A percentile compares a stretch with the other conserved stretches of the same genome.
Conservation (phyloP, 2,113 vertebrate genomes). For the Psammodynastes pulverulentus region DNA sequence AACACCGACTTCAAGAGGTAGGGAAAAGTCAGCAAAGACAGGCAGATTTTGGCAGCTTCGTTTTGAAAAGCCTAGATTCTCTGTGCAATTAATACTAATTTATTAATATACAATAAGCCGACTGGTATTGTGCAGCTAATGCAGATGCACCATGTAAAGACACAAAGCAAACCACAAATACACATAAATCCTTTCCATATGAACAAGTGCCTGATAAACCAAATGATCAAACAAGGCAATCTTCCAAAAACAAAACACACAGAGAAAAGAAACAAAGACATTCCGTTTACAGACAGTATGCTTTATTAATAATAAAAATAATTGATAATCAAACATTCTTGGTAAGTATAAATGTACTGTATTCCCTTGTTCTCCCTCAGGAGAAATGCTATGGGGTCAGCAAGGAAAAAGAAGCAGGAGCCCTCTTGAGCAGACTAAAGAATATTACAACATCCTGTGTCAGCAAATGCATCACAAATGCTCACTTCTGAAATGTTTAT, state of each 20-base stretch:
- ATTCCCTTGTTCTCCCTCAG: not conserved
- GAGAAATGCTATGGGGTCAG: not conserved
- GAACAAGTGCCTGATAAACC: not conserved
- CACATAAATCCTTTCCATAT: not conserved
- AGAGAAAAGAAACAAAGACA: not conserved
- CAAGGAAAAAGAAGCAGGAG: not conserved
- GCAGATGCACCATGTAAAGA: not conserved
- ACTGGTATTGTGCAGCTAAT: not conserved
- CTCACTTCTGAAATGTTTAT: not conserved
- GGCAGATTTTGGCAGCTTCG: not conserved
- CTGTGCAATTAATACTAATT: not conserved
- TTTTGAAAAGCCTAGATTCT: not conserved
- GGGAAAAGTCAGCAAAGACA: not conserved
- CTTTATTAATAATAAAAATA: not conserved
- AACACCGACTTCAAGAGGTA: conserved; percentile 30
- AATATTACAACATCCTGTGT: not conserved
- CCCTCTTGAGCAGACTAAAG: not conserved
- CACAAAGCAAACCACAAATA: not conserved
- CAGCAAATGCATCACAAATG: not conserved
- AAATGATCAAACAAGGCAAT: not conserved
- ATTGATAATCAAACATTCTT: not conserved
- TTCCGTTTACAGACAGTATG: not conserved
- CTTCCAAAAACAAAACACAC: not conserved
- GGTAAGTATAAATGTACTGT: not conserved
- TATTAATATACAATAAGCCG: not conserved